Evolutionary conservation across 2,797 vertebrate genomes (phyloP).

Genomic region (Tapirus indicus): DNA sequence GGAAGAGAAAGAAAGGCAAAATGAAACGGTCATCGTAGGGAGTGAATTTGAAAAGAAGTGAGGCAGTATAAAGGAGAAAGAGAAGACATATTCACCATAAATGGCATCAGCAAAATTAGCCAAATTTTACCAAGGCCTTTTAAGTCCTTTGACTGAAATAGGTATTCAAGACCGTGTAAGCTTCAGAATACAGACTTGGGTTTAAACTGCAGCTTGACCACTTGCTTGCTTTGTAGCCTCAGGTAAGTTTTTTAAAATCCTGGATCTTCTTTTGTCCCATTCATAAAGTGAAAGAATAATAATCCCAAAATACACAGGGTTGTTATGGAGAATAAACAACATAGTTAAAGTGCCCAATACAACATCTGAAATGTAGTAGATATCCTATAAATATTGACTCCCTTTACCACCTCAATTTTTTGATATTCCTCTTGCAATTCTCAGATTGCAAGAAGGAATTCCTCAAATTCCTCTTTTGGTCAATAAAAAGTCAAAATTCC

Average conservation of each 20-base stretch:
- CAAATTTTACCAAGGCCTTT: background rate
- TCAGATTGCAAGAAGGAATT: background rate
- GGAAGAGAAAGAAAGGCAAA: constrained; percentile 31
- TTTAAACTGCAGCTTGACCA: background rate
- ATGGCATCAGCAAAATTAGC: background rate
- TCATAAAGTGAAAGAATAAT: background rate
- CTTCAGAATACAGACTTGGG: background rate
- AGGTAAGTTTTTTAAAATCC: background rate
- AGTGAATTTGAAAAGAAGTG: constrained; percentile 7
- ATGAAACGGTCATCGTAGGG: background rate
- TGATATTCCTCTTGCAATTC: background rate
- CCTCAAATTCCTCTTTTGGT: constrained; percentile 28
- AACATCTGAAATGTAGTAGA: background rate
- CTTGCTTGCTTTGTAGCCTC: background rate
- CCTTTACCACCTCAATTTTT: constrained; percentile 3
- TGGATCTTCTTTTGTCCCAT: background rate
- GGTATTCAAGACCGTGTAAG: background rate
- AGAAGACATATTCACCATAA: background rate
- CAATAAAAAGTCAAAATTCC: constrained; percentile 20
- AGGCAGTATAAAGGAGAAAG: background rate
- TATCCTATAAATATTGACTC: background rate
- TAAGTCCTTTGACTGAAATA: background rate
- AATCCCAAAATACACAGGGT: background rate
- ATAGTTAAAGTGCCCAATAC: background rate
- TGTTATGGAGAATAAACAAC: background rate